Evolutionary conservation across 2,888 invertebrate species (phyloP), one percentile per base, ranked within the genome.

Genomic region (Orthosia cruda): DNA sequence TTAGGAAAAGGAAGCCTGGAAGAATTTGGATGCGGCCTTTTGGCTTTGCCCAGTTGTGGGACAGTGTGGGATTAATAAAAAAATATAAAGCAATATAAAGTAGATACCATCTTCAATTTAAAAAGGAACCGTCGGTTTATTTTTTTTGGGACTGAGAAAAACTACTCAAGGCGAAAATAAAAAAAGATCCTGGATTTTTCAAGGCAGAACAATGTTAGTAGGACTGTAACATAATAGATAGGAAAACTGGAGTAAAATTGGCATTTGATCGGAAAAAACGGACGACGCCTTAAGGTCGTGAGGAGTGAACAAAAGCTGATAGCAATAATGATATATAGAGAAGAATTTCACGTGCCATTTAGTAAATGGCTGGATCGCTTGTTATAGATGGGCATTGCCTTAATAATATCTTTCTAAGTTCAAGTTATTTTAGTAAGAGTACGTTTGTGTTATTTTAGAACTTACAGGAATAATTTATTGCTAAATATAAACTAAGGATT

Each of bases 261-360:
- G 57, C 71, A 80, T 75, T 80, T 78, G 85, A 80, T 74, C 81
- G 75, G 77, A 86, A 86, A 74, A 74, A 75, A 82, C 55, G 76
- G 64, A 58, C 57, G 69, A 63, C 49, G 74, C 69, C 63, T 63
- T 77, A 59, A 73, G 79, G 78, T 71, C 71, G 73, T 49, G 62
- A 79, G 69, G 77, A 83, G 74, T 79, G 87, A 80, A 72, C 83
- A 77, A 74, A 75, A 66, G 61, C 77, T 77, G 86, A 86, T 87
- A 87, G 71, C 79, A 81, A 69, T 85, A 80, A 79, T 85, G 85
- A 87, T 87, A 74, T 87, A 87, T 85, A 62, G 57, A 61, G 47
- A 58, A 59, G 67, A 61, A 81, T 85, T 87, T 80, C 40, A 85
- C 77, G 75, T 71, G 15, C 69, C 85, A 87, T 85, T 87, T 75